Conservation (phyloP, 2,888 invertebrate species). For the Nomada fabriciana region DNA sequence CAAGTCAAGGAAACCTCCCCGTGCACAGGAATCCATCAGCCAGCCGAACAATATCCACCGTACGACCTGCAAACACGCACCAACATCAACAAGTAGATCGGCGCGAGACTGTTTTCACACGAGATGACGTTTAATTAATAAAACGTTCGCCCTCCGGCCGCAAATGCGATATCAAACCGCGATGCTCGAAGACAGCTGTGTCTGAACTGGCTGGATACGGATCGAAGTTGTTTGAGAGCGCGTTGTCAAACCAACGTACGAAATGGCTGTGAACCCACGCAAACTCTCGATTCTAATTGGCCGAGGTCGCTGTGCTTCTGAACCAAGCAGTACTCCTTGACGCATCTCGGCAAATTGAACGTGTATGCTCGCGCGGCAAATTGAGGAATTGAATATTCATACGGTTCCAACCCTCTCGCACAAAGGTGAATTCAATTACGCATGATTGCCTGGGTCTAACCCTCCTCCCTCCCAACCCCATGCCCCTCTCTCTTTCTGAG, state of each 20-base stretch:
- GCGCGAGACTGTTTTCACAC: slow-evolving; percentile 34
- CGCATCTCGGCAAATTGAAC: slow-evolving; percentile 79
- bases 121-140: slow-evolving; percentile 59
- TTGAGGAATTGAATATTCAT: slow-evolving; percentile 83
- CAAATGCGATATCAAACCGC: slow-evolving; percentile 40
- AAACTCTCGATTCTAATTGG: slow-evolving; percentile 68
- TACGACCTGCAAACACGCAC: background rate
- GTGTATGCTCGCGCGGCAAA: slow-evolving; percentile 75
- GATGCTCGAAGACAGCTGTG: slow-evolving; percentile 70
- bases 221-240: slow-evolving; percentile 67
- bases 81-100: background rate
- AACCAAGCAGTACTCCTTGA: slow-evolving; percentile 67
- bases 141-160: slow-evolving; percentile 21
- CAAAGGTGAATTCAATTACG: slow-evolving; percentile 83
- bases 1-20: background rate
- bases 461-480: slow-evolving; percentile 18
- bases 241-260: slow-evolving; percentile 64
- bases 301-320: slow-evolving; percentile 60
- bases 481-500: slow-evolving; percentile 7
- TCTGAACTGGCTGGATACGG: slow-evolving; percentile 54
- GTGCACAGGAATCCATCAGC: background rate
- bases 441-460: slow-evolving; percentile 79
- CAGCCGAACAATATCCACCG: background rate
- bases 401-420: slow-evolving; percentile 71
- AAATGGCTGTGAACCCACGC: slow-evolving; percentile 55